phyloP scores from a whole-genome alignment of 1,140 invertebrate genomes.

The Drosophila neocordata region DNA sequence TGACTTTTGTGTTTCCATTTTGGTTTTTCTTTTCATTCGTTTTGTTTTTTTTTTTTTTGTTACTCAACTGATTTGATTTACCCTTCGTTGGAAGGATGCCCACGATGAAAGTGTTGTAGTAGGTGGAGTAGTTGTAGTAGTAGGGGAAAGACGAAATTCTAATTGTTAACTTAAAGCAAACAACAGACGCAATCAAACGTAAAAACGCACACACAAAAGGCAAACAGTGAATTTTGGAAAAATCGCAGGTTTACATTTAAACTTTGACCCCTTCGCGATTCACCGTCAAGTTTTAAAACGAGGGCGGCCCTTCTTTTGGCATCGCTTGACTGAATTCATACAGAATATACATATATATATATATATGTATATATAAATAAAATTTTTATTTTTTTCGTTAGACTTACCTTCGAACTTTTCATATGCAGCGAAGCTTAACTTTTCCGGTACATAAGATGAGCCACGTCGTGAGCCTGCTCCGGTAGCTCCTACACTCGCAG shows the following conservation, averaged over 20 bases:
- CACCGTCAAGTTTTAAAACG: conserved; percentile 1
- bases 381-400: conserved; percentile 32
- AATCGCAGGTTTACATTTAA: conserved; percentile 49
- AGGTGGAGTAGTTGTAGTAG: conserved; percentile 1
- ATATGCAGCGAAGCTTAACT: conserved; percentile 91
- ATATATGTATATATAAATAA: too few relatives aligned
- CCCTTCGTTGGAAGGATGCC: not conserved
- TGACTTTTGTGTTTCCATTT: conserved; percentile 42
- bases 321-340: conserved; percentile 44
- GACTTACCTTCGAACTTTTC: conserved; percentile 94
- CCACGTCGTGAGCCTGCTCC: conserved; percentile 80
- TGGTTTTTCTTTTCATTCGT: not conserved
- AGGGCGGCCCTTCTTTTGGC: conserved; percentile 28
- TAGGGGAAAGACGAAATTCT: conserved; percentile 46
- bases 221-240: conserved; percentile 52
- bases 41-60: conserved; percentile 31
- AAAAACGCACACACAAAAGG: conserved; percentile 52
- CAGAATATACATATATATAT: conserved; percentile 3
- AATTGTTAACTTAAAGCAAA: conserved; percentile 80
- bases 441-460: conserved; percentile 91
- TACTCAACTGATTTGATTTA: conserved; percentile 68
- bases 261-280: conserved; percentile 11
- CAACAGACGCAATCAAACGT: conserved; percentile 79
- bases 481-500: conserved; percentile 9
- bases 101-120: not conserved